Base-by-base conservation (phyloP, 2,113 vertebrate genomes). In the Origma solitaria region DNA sequence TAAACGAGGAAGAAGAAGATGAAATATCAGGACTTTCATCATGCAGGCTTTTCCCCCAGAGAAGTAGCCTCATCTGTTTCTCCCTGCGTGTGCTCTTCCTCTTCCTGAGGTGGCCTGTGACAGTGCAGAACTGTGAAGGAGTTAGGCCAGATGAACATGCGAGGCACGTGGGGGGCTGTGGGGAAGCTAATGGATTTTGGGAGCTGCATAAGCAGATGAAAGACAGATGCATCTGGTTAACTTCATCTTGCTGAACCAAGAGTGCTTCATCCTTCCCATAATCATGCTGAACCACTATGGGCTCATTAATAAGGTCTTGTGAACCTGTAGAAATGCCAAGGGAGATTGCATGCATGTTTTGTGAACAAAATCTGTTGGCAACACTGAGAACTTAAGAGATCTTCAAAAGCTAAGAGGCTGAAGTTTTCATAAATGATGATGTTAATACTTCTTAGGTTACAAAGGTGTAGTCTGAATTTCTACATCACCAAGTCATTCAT, bases 31-130 rank as follows among this genome's bases (percentile, higher is more conserved):
- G 7, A 72, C 16, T n/a, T 76, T 60, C 30, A 27, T 51, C 44
- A 54, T 9, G 24, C 1, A 53, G 37, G 2, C 0, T 6, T 77
- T 69, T 69, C 16, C 16, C 27, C 15, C 20, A n/a, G 1, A 40
- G 7, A 35, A 23, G 16, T 8, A 80, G 14, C 5, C 13, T 69
- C 22, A 56, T 21, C 11, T 35, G 1, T 57, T 90, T 64, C 44
- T 77, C 1, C 2, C 14, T 79, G 6, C 7, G 13, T 38, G 31
- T 31, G 30, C 11, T 50, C 19, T 51, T 60, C n/a, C 19, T 73
- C 11, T 53, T 77, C 23, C n/a, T 24, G 11, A 33, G 13, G 8
- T 56, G 53, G 3, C 17, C 33, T 66, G 12, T 85, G 24, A 20
- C 35, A 60, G 30, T 5, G 23, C 23, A 64, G 56, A 75, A 15